These are phyloP conservation scores for Leptopilina drosophilae DNA, from an alignment of 2,888 invertebrate species.

Conservation along the genomic window DNA sequence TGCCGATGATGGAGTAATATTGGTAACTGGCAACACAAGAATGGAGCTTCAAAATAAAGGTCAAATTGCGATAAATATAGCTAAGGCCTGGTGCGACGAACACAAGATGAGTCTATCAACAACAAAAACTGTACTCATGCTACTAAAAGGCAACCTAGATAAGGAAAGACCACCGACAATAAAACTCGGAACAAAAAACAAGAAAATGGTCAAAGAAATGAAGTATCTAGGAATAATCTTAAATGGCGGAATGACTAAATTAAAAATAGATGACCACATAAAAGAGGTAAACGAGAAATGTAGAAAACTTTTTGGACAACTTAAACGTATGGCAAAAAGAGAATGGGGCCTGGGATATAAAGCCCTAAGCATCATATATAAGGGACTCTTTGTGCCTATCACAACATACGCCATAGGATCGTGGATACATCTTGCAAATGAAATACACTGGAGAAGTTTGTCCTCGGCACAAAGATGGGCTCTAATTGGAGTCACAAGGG, in stretches of 20 bases:
- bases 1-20: slow-evolving; percentile 50
- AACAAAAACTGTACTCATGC: slow-evolving; percentile 20
- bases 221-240: slow-evolving; percentile 48
- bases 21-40: slow-evolving; percentile 43
- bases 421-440: slow-evolving; percentile 42
- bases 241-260: background rate
- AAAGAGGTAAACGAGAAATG: background rate
- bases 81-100: background rate
- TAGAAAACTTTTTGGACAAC: too few species aligned
- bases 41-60: slow-evolving; percentile 28
- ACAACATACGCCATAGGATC: slow-evolving; percentile 46
- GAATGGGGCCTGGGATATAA: too few species aligned
- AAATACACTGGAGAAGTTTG: background rate
- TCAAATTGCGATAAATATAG: background rate
- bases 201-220: background rate
- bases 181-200: background rate
- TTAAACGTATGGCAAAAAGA: too few species aligned
- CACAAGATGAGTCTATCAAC: slow-evolving; percentile 41
- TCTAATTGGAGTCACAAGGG: slow-evolving; percentile 15
- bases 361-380: too few species aligned
- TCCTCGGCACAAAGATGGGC: slow-evolving; percentile 13
- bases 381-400: too few species aligned
- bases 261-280: slow-evolving; percentile 45
- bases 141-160: slow-evolving; percentile 36
- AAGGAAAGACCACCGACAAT: slow-evolving; percentile 30